Evolutionary conservation across 2,113 vertebrate genomes (phyloP).

Genomic region (Otocyon megalotis): DNA sequence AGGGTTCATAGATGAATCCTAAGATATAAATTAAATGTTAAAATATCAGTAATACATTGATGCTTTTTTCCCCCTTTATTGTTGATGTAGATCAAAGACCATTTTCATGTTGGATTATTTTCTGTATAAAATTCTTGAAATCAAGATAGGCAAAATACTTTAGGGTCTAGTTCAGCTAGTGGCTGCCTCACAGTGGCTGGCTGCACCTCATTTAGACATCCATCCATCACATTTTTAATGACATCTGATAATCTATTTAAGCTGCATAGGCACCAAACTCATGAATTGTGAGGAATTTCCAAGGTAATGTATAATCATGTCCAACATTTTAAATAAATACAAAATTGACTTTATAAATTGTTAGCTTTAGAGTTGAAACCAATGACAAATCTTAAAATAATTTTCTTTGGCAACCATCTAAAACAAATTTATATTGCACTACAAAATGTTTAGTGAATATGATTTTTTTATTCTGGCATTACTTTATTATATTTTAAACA

Average conservation of each 20-base stretch:
- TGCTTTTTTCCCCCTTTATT: background rate
- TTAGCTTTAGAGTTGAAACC: conserved; percentile 49
- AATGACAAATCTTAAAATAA: background rate
- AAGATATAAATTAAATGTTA: conserved; percentile 16
- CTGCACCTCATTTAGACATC: background rate
- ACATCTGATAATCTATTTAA: background rate
- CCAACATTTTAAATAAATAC: conserved; percentile 5
- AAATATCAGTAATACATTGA: background rate
- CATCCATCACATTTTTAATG: conserved; percentile 50
- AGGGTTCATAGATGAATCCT: conserved; percentile 1
- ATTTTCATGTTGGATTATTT: conserved; percentile 54
- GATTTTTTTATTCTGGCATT: background rate
- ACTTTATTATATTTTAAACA: background rate
- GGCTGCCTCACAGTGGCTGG: background rate
- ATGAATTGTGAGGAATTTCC: conserved; percentile 54
- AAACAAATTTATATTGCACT: background rate
- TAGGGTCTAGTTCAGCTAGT: background rate
- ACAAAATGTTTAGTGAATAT: background rate
- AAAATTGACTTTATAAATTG: conserved; percentile 52
- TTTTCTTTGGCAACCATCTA: conserved; percentile 29
- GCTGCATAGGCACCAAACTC: background rate
- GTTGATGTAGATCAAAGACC: conserved; percentile 20
- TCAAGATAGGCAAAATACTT: background rate
- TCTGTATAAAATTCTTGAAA: conserved; percentile 36
- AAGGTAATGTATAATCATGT: conserved; percentile 22